Evolutionary conservation across 2,888 invertebrate species (phyloP), one percentile per base, ranked within the genome.

Genomic region (Deladenus siricidicola): DNA sequence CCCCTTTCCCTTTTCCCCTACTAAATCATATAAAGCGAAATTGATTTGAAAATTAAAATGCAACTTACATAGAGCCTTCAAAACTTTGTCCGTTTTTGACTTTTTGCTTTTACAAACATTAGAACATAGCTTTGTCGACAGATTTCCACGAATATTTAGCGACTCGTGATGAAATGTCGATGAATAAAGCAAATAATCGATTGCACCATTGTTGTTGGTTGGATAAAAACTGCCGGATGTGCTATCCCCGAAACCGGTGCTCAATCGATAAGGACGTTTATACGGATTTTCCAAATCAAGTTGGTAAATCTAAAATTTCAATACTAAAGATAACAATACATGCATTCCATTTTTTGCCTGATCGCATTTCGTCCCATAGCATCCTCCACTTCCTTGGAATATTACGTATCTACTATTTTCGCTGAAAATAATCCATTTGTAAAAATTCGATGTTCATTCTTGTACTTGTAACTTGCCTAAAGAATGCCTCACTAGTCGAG

Each of bases 141-240:
- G 19, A 42, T 30, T 30, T 28, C 23, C 29, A 42, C 52, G 23
- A 21, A 56, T 49, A 34, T 29, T 53, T n/a, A 39, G n/a, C 23
- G 58, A 42, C n/a, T 26, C 28, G 21, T 42, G 21, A 4, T 42
- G 58, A 50, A 56, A 55, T n/a, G 63, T 56, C 24, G 47, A 39
- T n/a, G 60, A 60, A 55, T 63, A 61, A 29, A 63, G 24, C 14
- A 61, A 29, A 10, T n/a, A n/a, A n/a, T n/a, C n/a, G n/a, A 30
- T 28, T 17, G 29, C 24, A 19, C 42, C 44, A 26, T 60, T 47
- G 14, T 34, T 14, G 39, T 34, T 34, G 39, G 39, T 10, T 23
- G 63, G 60, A 29, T 61, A 42, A 59, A 56, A 63, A 28, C 34
- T 49, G 30, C 44, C 39, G 28, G 55, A 49, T 14, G 55, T 56